Evolutionary conservation across 2,113 vertebrate genomes (phyloP).

Genomic region (Callithrix jacchus): DNA sequence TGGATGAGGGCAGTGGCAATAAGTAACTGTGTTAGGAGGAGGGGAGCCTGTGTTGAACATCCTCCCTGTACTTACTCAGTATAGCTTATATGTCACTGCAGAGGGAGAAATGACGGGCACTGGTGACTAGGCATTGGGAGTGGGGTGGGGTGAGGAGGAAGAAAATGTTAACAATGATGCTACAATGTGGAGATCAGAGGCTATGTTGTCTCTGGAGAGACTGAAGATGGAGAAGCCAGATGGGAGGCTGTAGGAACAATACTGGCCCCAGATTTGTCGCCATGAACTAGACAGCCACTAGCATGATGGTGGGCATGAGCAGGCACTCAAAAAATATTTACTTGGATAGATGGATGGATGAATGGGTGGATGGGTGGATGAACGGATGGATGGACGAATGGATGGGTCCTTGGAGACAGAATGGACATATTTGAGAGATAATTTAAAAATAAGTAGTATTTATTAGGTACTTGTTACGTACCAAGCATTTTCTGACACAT

Average conservation of each 20-base stretch:
- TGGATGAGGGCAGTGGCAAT: not conserved
- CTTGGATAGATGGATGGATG: not conserved
- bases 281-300: not conserved
- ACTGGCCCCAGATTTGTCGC: not conserved
- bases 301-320: not conserved
- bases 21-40: not conserved
- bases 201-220: not conserved
- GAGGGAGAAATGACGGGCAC: not conserved
- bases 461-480: not conserved
- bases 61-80: not conserved
- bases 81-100: not conserved
- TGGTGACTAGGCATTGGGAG: not conserved
- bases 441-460: not conserved
- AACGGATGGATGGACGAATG: too few relatives aligned
- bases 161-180: not conserved
- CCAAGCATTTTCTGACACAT: not conserved
- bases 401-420: not conserved
- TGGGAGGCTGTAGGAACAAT: not conserved
- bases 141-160: not conserved
- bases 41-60: too few relatives aligned
- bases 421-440: not conserved
- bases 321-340: not conserved
- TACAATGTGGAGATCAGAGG: not conserved
- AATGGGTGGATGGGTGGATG: not conserved
- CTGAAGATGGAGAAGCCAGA: not conserved